Evolutionary conservation across 2,888 invertebrate species (phyloP), one percentile per base, ranked within the genome.

Genomic region (Cephus pulcher): DNA sequence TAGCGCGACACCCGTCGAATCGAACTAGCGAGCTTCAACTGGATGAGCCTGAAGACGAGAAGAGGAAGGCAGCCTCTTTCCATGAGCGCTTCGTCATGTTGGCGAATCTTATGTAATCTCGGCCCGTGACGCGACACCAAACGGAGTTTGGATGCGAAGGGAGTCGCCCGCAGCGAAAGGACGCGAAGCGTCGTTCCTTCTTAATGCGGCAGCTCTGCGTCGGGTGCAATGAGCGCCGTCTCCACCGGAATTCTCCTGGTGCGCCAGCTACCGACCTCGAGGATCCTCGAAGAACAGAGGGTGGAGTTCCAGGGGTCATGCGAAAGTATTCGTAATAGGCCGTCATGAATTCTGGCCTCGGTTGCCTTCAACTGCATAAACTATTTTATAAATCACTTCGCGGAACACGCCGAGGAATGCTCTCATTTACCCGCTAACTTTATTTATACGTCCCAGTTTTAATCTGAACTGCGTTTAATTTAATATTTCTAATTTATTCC

Each of bases 391-490:
- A 86, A 86, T 86, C 83, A 86, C 82, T 83, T 34, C 73, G 76
- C 78, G 79, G 80, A 81, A 85, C 82, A 80, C 82, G 80, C 83
- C 69, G 40, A 79, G 81, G 83, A 81, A 83, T 84, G 82, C 82
- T 35, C 35, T 82, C 84, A 79, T 86, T 86, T 82, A 84, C 74
- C 77, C 76, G 82, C 80, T 80, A 81, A 83, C 81, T 83, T 85
- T 85, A 86, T 87, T 86, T 87, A 84, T 83, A 82, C 73, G 75
- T 76, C 32, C 76, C 76, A 78, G 75, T 85, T 87, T 87, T 87
- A 86, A 88, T 86, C 83, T 82, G 82, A 86, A 83, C 78, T 71
- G 77, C 81, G 79, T 83, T 86, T 85, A 83, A 86, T 87, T 86
- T 85, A 84, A 83, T 84, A 81, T 82, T 82, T 83, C 76, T 79